Evolutionary conservation across 2,888 invertebrate genomes (phyloP), one percentile per base, ranked within the genome.

Genomic region (Himalopsyche japonica): DNA sequence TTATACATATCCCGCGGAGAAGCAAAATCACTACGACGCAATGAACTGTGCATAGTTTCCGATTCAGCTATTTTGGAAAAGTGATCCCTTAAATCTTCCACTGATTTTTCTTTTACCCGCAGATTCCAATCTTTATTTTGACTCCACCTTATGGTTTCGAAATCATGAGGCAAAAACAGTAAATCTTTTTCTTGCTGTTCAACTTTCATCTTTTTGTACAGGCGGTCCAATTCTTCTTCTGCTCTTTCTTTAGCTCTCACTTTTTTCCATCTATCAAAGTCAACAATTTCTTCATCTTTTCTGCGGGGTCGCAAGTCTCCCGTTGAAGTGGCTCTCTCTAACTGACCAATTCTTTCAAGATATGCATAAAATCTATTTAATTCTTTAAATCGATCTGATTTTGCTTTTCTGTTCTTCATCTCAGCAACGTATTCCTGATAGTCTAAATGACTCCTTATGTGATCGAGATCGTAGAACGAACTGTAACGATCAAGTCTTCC

Each of bases 251-350:
- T 95, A 7, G 93, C 93, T 82, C 97, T 93, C 30, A 97, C 94
- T 90, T 95, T 95, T 89, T 95, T 96, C 97, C 97, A 97, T 84
- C 96, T 93, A 87, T 97, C 97, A 89, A 96, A 97, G 90, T 97
- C 97, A 86, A 97, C 95, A 12, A 97, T 95, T 89, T 97, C 96
- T 88, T 96, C 95, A 88, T 96, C 95, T 89, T 93, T 94, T 87
- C 94, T 93, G 88, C 96, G 92, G 0, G 96, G 96, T 80, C 95
- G 93, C 79, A 96, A 91, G 88, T 95, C 95, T 76, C 92, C 92
- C 0, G 92, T 93, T 0, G 95, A 96, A 6, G 96, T 95, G 0
- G 95, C 94, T 87, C 94, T 94, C 90, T 98, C 97, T 83, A 98
- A 90, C 88, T 97, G 95, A 0, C 95, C 96, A 79, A 98, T 95